These are phyloP conservation scores for Acleris cristana DNA, from an alignment of 2,888 invertebrate species.

Conservation along the genomic window DNA sequence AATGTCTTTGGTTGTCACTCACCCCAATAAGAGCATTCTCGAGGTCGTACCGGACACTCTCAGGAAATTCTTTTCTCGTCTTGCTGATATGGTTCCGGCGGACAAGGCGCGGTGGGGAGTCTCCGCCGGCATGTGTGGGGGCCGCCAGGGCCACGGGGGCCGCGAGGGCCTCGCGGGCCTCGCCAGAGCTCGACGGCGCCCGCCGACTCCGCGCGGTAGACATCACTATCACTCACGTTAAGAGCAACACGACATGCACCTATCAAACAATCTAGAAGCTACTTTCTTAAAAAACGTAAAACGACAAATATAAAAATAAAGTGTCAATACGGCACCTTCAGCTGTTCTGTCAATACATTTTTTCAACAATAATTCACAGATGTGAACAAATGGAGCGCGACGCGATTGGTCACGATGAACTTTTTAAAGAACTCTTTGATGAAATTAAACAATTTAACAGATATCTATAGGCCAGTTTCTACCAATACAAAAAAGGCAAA, in stretches of 20 bases:
- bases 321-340: conserved; percentile 55
- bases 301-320: conserved; percentile 52
- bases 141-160: conserved; percentile 6
- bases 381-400: conserved; percentile 1
- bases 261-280: conserved; percentile 30
- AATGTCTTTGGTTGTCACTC: conserved; percentile 45
- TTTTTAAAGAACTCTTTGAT: too few relatives aligned
- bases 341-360: conserved; percentile 50
- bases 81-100: conserved; percentile 47
- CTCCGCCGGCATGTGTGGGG: too few relatives aligned
- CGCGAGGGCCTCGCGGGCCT: conserved; percentile 4
- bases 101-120: too few relatives aligned
- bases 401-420: too few relatives aligned
- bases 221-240: conserved; percentile 48
- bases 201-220: conserved; percentile 53
- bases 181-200: conserved; percentile 39
- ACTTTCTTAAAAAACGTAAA: conserved; percentile 50
- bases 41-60: conserved; percentile 67
- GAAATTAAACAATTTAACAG: too few relatives aligned
- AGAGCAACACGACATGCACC: conserved; percentile 23
- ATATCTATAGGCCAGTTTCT: too few relatives aligned
- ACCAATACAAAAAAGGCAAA: too few relatives aligned
- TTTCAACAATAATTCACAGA: conserved; percentile 12
- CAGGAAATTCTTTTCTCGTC: conserved; percentile 63
- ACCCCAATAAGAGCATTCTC: conserved; percentile 74